Evolutionary conservation across 64 coral and sea anemone genomes (phyloP), one percentile per base, ranked within the genome.

Genomic region (Actinia equina): DNA sequence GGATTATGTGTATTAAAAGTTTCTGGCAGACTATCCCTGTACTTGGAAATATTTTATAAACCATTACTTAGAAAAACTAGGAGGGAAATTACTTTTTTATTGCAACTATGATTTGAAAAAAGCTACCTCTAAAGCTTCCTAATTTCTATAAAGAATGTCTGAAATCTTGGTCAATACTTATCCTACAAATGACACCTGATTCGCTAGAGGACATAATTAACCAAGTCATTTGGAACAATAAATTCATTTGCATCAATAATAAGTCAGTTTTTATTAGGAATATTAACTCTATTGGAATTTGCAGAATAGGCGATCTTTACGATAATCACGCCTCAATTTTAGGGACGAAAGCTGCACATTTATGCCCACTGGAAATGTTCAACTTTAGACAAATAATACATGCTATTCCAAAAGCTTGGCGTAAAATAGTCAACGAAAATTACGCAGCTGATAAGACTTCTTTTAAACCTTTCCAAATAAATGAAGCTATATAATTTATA

Each of bases 171-270:
- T 77, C 43, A 44, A 1, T 44, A 77, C 74, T 77, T 44, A 77
- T 30, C 26, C 74, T 14, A 30, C 37, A 77, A 2, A 77, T 27
- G 43, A 95, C 70, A 6, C 85, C 63, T 17, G 86, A 59, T 43
- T 89, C 89, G 59, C 89, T 95, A 57, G n/a, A 95, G 84, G 59
- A 52, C 22, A 42, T 62, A 22, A 52, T 43, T 14, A 90, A 57
- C 19, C n/a, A 77, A 19, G 83, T 55, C 11, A 59, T 37, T 59
- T 61, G 83, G n/a, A n/a, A n/a, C n/a, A n/a, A n/a, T n/a, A n/a
- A n/a, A n/a, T n/a, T n/a, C n/a, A n/a, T n/a, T n/a, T n/a, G n/a
- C n/a, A n/a, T n/a, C n/a, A n/a, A n/a, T n/a, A n/a, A n/a, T n/a
- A n/a, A n/a, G n/a, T n/a, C 74, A 49, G 57, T n/a, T 62, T 23